A percentile compares a stretch with the other conserved stretches of the same genome.
phyloP scores from a whole-genome alignment of 2,113 vertebrate genomes.

The Tychaedon coryphoeus region DNA sequence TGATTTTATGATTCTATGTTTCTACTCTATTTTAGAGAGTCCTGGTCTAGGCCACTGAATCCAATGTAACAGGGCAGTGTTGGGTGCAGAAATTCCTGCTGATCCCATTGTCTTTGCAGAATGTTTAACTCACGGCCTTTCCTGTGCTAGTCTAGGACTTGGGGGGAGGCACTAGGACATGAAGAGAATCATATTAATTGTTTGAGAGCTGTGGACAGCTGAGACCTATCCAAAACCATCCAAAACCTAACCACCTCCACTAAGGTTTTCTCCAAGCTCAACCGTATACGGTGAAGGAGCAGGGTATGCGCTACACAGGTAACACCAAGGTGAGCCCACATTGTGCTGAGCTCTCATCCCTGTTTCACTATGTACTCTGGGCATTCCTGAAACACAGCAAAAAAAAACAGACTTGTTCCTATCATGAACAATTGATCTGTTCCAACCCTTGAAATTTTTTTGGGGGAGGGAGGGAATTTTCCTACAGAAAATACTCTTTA shows the following conservation, averaged over 20 bases:
- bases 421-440: background rate
- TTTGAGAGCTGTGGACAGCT: background rate
- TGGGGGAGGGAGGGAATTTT: background rate
- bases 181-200: background rate
- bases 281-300: background rate
- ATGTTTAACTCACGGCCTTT: background rate
- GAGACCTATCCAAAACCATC: background rate
- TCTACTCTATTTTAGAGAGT: background rate
- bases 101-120: accelerated
- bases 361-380: accelerated
- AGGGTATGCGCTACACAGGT: background rate
- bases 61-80: accelerated
- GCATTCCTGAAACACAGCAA: background rate
- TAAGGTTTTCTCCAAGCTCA: background rate
- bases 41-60: background rate
- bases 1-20: background rate
- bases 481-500: background rate
- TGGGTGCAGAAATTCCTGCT: background rate
- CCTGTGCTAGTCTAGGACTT: too few relatives aligned
- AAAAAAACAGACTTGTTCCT: background rate
- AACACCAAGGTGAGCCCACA: accelerated
- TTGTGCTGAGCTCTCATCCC: background rate
- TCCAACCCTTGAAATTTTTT: background rate
- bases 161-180: accelerated
- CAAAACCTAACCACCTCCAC: background rate